A percentile compares a stretch with the other conserved stretches of the same genome.
Evolutionary conservation across 2,113 vertebrate genomes (phyloP).

Genomic region (Edolisoma coerulescens): DNA sequence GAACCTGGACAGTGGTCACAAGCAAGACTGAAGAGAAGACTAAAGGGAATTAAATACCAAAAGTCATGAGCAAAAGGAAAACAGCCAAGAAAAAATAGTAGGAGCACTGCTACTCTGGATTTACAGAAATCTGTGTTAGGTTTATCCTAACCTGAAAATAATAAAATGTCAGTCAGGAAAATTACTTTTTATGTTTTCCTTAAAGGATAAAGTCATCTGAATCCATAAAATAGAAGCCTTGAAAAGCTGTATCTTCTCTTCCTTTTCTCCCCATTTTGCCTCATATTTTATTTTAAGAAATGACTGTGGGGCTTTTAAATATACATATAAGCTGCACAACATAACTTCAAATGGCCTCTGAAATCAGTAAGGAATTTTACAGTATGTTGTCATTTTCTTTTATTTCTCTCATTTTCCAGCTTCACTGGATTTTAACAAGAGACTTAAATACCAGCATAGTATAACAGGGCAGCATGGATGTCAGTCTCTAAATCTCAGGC

Average conservation of each 20-base stretch:
- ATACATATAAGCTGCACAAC: not conserved
- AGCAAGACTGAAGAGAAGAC: not conserved
- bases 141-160: too few relatives aligned
- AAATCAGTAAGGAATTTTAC: slow-evolving; percentile 17
- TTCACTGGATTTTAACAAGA: slow-evolving; percentile 43
- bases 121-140: too few relatives aligned
- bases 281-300: slow-evolving; percentile 1
- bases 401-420: slow-evolving; percentile 1
- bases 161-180: not conserved
- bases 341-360: not conserved
- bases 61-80: not conserved
- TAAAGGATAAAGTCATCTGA: not conserved
- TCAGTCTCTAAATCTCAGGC: not conserved
- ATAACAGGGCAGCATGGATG: not conserved
- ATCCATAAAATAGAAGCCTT: not conserved
- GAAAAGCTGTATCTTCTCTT: not conserved
- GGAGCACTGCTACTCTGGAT: not conserved
- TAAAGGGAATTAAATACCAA: not conserved
- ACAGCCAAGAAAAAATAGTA: not conserved
- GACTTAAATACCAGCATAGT: not conserved
- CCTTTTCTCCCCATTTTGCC: not conserved
- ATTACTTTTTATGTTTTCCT: not conserved
- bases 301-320: not conserved
- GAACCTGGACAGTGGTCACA: not conserved
- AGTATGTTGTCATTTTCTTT: slow-evolving; percentile 2